Base-by-base conservation (phyloP, 2,797 vertebrate genomes). In the Nannoperca australis region DNA sequence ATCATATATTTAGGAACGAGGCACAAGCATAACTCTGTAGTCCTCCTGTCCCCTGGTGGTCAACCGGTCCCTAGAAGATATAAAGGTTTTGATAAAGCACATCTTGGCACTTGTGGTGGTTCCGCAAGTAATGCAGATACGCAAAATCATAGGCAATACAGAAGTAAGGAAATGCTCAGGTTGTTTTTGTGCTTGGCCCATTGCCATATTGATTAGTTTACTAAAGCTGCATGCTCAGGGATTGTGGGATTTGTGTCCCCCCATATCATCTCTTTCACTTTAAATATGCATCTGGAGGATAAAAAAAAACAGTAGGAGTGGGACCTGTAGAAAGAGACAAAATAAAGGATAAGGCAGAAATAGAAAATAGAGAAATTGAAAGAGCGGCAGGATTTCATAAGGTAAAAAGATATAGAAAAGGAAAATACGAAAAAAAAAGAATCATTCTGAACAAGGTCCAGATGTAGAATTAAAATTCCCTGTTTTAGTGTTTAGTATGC, bases 401-500 rank as follows among this genome's bases (percentile, higher is more conserved):
- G 42, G 50, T 72, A 9, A 71, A 72, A 75, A 38, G 7, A 56
- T 42, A 54, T 18, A 30, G 22, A 71, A 67, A 45, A n/a, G 14
- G 11, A 1, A 61, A 68, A 66, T 38, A 56, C 32, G 8, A 60
- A 78, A 49, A 51, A 49, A 51, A 66, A 63, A 69, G 73, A 85
- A 87, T 58, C n/a, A 44, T 71, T 79, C 68, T 85, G 84, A 89
- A 90, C 81, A 85, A 79, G 65, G 60, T 83, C 89, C 90, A 89
- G 75, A 91, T 88, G 79, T 73, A 81, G 85, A 90, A 90, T 87
- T 89, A 85, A 81, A 87, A 86, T 80, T 62, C 79, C 59, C 63
- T 55, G 56, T 86, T 83, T 81, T 22, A 40, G 65, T 76, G 72
- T 90, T 93, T 89, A 83, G 88, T 91, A 93, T 92, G 89, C 91